Evolutionary conservation across 2,888 invertebrate species (phyloP).

Genomic region (Abscondita cerata): DNA sequence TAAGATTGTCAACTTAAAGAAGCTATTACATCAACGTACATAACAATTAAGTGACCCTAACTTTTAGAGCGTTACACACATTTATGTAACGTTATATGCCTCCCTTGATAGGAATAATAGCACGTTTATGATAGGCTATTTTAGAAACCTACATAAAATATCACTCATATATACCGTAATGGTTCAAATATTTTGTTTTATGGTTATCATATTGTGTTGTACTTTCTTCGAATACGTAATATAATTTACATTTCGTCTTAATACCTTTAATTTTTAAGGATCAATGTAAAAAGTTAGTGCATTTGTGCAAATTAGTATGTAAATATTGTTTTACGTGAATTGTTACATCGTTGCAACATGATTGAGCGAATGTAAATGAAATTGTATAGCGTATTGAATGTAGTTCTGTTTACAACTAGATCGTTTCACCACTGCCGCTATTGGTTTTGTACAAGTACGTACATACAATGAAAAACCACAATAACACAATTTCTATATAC

Average conservation of each 20-base stretch:
- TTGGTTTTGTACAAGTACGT: conserved; percentile 21
- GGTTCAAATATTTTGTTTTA: conserved; percentile 24
- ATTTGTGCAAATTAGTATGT: no score
- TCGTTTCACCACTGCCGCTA: conserved; percentile 20
- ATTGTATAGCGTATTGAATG: conserved; percentile 13
- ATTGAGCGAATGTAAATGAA: conserved; percentile 15
- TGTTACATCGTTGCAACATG: neutral
- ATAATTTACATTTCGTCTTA: neutral
- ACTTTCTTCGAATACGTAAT: conserved; percentile 11
- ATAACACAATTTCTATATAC: no score
- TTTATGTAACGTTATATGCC: conserved; percentile 24
- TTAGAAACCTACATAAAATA: conserved; percentile 27
- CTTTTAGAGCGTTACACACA: conserved; percentile 25
- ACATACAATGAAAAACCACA: conserved; percentile 9
- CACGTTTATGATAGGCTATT: conserved; percentile 30
- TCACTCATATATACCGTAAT: conserved; percentile 20
- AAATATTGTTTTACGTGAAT: no score
- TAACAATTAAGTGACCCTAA: conserved; percentile 21
- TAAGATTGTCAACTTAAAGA: conserved; percentile 2
- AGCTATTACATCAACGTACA: neutral
- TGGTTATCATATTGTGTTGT: conserved; percentile 13
- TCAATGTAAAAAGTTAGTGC: no score
- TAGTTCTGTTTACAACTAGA: conserved; percentile 22
- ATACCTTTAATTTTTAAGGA: no score
- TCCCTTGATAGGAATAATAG: conserved; percentile 30